These are phyloP conservation scores for Pristionchus entomophagus DNA, from an alignment of 2,888 invertebrate genomes.

Conservation along the genomic window DNA sequence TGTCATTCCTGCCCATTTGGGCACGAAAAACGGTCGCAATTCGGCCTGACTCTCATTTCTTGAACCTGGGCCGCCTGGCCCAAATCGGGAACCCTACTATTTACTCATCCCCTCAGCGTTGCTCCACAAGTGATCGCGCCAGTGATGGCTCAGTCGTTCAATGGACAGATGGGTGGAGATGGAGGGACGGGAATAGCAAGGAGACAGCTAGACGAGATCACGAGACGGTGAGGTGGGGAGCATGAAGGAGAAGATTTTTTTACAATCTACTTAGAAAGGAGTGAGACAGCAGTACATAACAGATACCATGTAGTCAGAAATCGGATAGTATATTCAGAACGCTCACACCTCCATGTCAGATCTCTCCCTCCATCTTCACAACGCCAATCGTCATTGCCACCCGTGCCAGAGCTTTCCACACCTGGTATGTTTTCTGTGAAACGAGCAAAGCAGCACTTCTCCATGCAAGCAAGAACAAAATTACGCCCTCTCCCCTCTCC, in stretches of 20 bases:
- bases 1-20: no score
- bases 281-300: no score
- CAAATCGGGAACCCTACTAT: no score
- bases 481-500: no score
- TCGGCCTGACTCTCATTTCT: no score
- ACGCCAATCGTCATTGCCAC: conserved; percentile 58
- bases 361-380: conserved; percentile 56
- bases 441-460: no score
- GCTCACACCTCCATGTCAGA: conserved; percentile 46
- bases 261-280: no score
- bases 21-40: no score
- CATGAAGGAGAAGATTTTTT: no score
- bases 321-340: not conserved
- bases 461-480: no score
- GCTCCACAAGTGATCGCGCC: conserved; percentile 62
- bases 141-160: conserved; percentile 61
- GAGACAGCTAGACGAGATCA: conserved; percentile 63
- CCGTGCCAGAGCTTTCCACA: conserved; percentile 70
- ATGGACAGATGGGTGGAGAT: not conserved
- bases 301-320: not conserved
- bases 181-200: conserved; percentile 52
- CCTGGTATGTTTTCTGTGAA: conserved; percentile 56
- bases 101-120: conserved; percentile 51
- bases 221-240: conserved; percentile 57
- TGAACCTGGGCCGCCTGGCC: no score